phyloP scores from a whole-genome alignment of 2,113 vertebrate genomes.

The Oncorhynchus nerka region DNA sequence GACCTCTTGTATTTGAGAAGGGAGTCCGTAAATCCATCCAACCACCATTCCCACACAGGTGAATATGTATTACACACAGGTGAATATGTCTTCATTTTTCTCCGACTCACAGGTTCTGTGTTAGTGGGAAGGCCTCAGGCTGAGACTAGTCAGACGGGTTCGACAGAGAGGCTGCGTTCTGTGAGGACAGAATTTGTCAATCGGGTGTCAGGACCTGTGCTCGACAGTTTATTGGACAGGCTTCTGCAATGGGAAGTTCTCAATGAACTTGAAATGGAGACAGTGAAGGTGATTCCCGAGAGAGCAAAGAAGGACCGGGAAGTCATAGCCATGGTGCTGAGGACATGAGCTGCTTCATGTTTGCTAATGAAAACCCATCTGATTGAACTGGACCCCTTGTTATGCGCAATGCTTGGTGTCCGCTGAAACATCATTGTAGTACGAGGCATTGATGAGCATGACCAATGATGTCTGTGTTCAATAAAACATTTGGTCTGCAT shows the following conservation, averaged over 20 bases:
- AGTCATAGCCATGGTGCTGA: neutral
- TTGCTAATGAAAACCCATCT: neutral
- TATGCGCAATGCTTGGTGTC: neutral
- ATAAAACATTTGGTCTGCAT: no score
- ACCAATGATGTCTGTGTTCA: no score
- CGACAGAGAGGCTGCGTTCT: neutral
- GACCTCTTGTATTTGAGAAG: no score
- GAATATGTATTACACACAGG: neutral
- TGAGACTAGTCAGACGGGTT: neutral
- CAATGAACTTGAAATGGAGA: neutral
- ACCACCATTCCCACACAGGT: neutral
- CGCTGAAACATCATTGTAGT: neutral
- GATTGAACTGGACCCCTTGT: neutral
- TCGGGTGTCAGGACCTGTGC: neutral
- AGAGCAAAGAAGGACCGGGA: neutral
- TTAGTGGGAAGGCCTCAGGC: neutral
- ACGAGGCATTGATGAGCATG: no score
- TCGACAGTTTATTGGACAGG: neutral
- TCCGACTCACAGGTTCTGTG: neutral
- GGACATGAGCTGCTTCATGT: neutral
- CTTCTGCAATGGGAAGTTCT: neutral
- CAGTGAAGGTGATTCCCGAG: neutral
- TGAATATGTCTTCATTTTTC: neutral
- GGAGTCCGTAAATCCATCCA: no score
- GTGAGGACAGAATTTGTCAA: neutral